Evolutionary conservation across 2,113 vertebrate species (phyloP), one percentile per base, ranked within the genome.

Genomic region (Heloderma charlesbogerti): DNA sequence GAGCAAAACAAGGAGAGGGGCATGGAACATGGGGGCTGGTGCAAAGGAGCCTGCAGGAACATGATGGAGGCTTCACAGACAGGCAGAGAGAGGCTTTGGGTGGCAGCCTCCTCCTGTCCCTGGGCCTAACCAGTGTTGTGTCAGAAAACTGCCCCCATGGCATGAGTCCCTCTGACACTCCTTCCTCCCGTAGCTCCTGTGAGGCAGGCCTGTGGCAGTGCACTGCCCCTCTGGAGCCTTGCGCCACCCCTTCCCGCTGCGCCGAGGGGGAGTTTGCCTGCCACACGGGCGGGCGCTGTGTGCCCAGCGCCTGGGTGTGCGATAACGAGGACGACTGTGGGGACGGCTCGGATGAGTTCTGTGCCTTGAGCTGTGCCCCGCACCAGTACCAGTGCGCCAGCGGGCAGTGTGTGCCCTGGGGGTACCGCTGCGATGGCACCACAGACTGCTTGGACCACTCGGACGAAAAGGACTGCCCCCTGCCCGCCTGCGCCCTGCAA

Each of bases 251-350:
- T 2, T 86, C 96, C 0, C 95, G 84, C 34, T 99, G 98, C 63
- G 90, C 95, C 4, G 96, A 98, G 0, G 96, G 96, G 1, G 98
- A 99, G 94, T 98, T 98, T 69, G 79, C 87, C 0, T 98, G 98
- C 92, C 95, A 57, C 0, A 40, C 13, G 0, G 95, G 95, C 0
- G 98, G 98, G 0, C 98, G 97, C 87, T 99, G 98, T 84, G 97
- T 99, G 81, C 98, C 98, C 3, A 93, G 92, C 0, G 95, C 97
- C 1, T 99, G 99, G 99, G 92, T 98, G 67, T 99, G 99, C 86
- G 99, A 99, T 96, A 98, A 98, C 4, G 98, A 99, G 94, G 98
- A 99, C 0, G 98, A 99, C 94, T 99, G 98, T 1, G 98, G 98
- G 0, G 98, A 99, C 0, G 98, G 98, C 60, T 98, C 98, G 0